Percentiles rank a stretch among this genome's conserved stretches.
Evolutionary conservation across 2,888 invertebrate species (phyloP).

Genomic region (Parnassius glacialis): DNA sequence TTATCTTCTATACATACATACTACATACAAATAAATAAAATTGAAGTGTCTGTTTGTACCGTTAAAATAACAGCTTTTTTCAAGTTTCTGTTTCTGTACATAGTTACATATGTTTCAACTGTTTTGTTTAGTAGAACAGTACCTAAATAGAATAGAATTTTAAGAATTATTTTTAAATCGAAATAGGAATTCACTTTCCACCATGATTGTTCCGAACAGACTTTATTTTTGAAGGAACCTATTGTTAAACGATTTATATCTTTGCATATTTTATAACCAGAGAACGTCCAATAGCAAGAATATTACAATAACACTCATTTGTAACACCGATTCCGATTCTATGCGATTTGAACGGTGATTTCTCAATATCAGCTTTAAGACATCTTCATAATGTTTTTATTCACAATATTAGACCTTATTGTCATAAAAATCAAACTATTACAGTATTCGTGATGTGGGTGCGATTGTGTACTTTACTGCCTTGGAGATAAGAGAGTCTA

Average conservation of each 20-base stretch:
- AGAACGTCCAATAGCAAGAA: slow-evolving; percentile 35
- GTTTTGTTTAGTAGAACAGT: no score
- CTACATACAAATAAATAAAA: no score
- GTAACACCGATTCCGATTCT: slow-evolving; percentile 45
- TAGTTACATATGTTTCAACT: no score
- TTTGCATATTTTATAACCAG: slow-evolving; percentile 51
- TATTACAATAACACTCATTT: slow-evolving; percentile 48
- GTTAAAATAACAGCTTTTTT: no score
- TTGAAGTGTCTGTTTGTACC: no score
- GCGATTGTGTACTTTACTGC: slow-evolving; percentile 5
- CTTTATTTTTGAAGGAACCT: neutral
- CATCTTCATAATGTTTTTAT: slow-evolving; percentile 28
- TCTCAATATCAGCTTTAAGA: slow-evolving; percentile 46
- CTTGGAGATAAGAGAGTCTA: neutral
- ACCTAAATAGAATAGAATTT: no score
- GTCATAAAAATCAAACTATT: slow-evolving; percentile 9
- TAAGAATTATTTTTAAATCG: no score
- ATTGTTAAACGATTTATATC: slow-evolving; percentile 35
- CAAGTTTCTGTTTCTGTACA: no score
- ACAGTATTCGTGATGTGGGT: neutral
- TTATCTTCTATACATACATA: no score
- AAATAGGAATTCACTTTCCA: no score
- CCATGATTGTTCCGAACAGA: no score
- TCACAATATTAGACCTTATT: slow-evolving; percentile 29
- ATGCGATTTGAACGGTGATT: slow-evolving; percentile 66